Conservation (phyloP, 1,140 invertebrate genomes). For the Megalopta genalis region DNA sequence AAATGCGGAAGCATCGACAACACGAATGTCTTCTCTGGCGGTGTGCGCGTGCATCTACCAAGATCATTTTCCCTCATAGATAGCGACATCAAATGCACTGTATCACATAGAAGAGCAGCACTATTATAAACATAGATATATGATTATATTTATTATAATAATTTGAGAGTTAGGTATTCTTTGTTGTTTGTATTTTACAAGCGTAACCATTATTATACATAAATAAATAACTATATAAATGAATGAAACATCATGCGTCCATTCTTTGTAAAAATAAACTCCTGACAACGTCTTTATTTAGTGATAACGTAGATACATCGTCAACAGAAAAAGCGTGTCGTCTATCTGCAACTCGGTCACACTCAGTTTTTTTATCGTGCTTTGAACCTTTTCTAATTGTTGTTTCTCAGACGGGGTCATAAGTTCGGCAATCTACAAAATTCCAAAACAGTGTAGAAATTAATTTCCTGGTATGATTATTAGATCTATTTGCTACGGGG, state of each 20-base stretch:
- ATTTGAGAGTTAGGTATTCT: conserved; percentile 79
- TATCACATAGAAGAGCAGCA: conserved; percentile 75
- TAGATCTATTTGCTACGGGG: no score
- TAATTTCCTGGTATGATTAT: no score
- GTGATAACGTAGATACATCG: conserved; percentile 81
- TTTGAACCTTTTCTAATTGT: conserved; percentile 85
- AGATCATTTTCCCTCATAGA: conserved; percentile 73
- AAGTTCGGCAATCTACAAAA: conserved; percentile 86
- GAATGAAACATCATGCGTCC: conserved; percentile 55
- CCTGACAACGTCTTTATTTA: conserved; percentile 41
- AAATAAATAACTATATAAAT: conserved; percentile 77
- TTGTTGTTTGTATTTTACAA: conserved; percentile 81
- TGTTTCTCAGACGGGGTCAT: conserved; percentile 88
- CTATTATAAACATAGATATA: conserved; percentile 79
- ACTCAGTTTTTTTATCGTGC: conserved; percentile 84
- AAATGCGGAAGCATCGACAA: conserved; percentile 34
- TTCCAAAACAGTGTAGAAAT: neutral
- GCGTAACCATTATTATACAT: conserved; percentile 79
- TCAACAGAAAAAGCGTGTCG: conserved; percentile 87
- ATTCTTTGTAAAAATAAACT: conserved; percentile 13
- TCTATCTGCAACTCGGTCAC: conserved; percentile 85
- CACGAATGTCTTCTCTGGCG: conserved; percentile 30
- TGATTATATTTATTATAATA: conserved; percentile 80
- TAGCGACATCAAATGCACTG: conserved; percentile 76
- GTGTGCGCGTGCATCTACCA: conserved; percentile 62